Evolutionary conservation across 2,888 invertebrate species (phyloP), one percentile per base, ranked within the genome.

Genomic region (Pterostichus madidus): DNA sequence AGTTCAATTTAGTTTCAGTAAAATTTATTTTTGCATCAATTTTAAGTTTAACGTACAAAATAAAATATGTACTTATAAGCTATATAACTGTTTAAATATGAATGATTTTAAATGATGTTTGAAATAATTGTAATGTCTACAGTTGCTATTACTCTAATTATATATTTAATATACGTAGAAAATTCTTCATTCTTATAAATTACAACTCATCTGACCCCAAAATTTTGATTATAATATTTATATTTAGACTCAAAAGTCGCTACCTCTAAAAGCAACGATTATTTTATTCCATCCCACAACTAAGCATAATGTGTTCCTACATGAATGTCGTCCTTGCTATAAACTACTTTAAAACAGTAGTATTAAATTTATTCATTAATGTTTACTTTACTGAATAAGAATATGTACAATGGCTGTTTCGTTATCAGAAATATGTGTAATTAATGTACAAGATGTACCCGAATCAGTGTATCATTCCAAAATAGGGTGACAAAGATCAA

Each of bases 71-170:
- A 71, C 68, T 71, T 35, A 35, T 64, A 17, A 71, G 15, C 56
- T 71, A 44, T 64, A 35, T 64, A 71, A 44, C 13, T 52, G 13
- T 52, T 52, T 13, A 52, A 52, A 52, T 52, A 39, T 64, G 39
- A 71, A 44, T 71, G 44, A 71, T 71, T 71, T 64, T 56, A 56
- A 71, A 39, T 44, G 68, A 71, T 71, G 44, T 71, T 71, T 71
- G 68, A 71, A 71, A 71, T 71, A 71, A 71, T 71, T 71, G 68
- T 71, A 64, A 32, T 64, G 64, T 64, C 59, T 71, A 71, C 68
- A 71, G 68, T 71, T 52, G 52, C 13, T 52, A 52, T 13, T 52
- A 10, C n/a, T 13, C 10, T 71, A 24, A 44, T 15, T 49, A 39
- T n/a, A 59, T 31, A 59, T 59, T 64, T n/a, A 35, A 32, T 64